phyloP scores from a whole-genome alignment of 2,888 invertebrate species.

The Drosophila fulvimacula region DNA sequence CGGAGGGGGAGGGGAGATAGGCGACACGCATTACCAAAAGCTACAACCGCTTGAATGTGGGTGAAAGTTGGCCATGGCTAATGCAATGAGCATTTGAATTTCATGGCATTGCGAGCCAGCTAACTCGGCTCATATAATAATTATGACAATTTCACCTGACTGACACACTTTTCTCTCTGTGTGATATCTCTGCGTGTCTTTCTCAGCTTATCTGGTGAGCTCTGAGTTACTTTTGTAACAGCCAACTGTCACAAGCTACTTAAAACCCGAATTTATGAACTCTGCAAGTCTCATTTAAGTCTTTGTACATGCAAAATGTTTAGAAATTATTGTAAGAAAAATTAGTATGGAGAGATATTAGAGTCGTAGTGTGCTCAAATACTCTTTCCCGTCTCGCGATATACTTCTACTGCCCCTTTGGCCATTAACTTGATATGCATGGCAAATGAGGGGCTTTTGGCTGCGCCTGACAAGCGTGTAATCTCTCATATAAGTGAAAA shows the following conservation, averaged over 20 bases:
- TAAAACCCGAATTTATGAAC: neutral
- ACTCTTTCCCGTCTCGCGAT: too few relatives aligned
- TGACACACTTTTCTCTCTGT: constrained; percentile 38
- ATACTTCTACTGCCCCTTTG: constrained; percentile 11
- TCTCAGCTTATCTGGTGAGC: constrained; percentile 4
- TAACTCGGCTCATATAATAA: constrained; percentile 34
- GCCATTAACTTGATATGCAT: constrained; percentile 40
- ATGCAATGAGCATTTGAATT: constrained; percentile 36
- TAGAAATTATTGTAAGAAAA: neutral
- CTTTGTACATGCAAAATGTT: neutral
- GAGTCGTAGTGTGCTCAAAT: neutral
- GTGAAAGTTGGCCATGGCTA: constrained; percentile 55
- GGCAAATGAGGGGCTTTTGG: constrained; percentile 43
- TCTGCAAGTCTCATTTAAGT: neutral
- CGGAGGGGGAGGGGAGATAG: neutral
- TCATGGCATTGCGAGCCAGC: constrained; percentile 19
- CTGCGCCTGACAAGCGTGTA: constrained; percentile 70
- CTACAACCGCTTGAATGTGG: constrained; percentile 4
- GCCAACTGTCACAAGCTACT: constrained; percentile 11
- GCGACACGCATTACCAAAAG: constrained; percentile 3
- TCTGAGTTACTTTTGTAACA: constrained; percentile 15
- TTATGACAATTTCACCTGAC: constrained; percentile 49
- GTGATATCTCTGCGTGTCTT: neutral
- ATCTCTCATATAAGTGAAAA: constrained; percentile 63
- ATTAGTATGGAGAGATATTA: neutral